Evolutionary conservation across 2,797 vertebrate genomes (phyloP), one percentile per base, ranked within the genome.

Genomic region (Brotula barbata): DNA sequence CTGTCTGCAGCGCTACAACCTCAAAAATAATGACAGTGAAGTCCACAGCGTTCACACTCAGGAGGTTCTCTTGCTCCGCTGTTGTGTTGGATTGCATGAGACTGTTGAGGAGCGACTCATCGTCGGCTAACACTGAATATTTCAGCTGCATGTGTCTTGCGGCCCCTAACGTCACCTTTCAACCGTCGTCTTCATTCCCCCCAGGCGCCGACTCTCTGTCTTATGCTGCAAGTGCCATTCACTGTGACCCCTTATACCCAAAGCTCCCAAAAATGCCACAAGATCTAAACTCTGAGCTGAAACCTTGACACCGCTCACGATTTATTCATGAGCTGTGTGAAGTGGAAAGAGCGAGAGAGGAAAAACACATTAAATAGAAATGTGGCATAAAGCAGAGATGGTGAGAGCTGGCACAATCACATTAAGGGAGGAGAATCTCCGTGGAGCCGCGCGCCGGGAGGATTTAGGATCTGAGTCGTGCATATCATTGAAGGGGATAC

Each of bases 401-500:
- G 56, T 17, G 60, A 75, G 57, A 68, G 55, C 67, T 43, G 53
- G 65, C 61, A 65, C 68, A 78, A 78, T 78, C 59, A 47, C 63
- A 74, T 78, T 71, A 69, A 59, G 62, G 67, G 71, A 45, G 70
- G 56, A 73, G 58, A 80, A 76, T 69, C 57, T 66, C 75, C 47
- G 71, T 64, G 51, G 58, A 65, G 58, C 49, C 58, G 17, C 37
- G 49, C 63, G 19, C 71, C 67, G 67, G 47, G 67, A 75, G 68
- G 71, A 59, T 64, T 63, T 70, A 47, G 62, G 37, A 66, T 68
- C 58, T 71, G 75, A 82, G 81, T 65, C 72, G 58, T 74, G 80
- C 73, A 81, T 85, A 78, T 68, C 73, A 75, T 76, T 62, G 62
- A 76, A 41, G 44, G 51, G 48, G 51, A 28, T 41, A 59, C 47